Evolutionary conservation across 2,888 invertebrate species (phyloP), one percentile per base, ranked within the genome.

Genomic region (Muscina levida): DNA sequence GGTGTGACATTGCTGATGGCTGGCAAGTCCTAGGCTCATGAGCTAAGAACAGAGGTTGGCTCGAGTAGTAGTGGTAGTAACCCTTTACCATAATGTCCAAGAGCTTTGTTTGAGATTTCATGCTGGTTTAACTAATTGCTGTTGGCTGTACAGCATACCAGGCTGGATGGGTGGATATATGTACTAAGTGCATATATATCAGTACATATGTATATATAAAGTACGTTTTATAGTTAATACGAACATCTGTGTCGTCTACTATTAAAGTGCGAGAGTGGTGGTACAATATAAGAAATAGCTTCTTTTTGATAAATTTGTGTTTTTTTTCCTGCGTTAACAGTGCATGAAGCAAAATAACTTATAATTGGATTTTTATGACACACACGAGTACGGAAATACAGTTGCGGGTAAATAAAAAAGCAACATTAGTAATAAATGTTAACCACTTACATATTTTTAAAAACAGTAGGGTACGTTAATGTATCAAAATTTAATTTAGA

Each of bases 361-460:
- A 51, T 68, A 75, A 75, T 75, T 75, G 75, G 75, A 75, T 70
- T 70, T 70, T 59, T 39, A 39, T 59, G 59, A 17, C 59, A 15
- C 44, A 67, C 51, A 51, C 31, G 48, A n/a, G n/a, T n/a, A n/a
- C n/a, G n/a, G n/a, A n/a, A n/a, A n/a, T n/a, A n/a, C n/a, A n/a
- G n/a, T n/a, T n/a, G n/a, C n/a, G n/a, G n/a, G n/a, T n/a, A n/a
- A n/a, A n/a, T n/a, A n/a, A n/a, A n/a, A n/a, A n/a, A n/a, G n/a
- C n/a, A n/a, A n/a, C n/a, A n/a, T n/a, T n/a, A n/a, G n/a, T n/a
- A n/a, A n/a, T n/a, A n/a, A n/a, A n/a, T n/a, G n/a, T n/a, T n/a
- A n/a, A n/a, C n/a, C n/a, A n/a, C n/a, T n/a, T n/a, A n/a, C n/a
- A n/a, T n/a, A n/a, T n/a, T n/a, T n/a, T n/a, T n/a, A n/a, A n/a